Base-by-base conservation (phyloP, 1,140 invertebrate species). In the Drosophila pectinifera region DNA sequence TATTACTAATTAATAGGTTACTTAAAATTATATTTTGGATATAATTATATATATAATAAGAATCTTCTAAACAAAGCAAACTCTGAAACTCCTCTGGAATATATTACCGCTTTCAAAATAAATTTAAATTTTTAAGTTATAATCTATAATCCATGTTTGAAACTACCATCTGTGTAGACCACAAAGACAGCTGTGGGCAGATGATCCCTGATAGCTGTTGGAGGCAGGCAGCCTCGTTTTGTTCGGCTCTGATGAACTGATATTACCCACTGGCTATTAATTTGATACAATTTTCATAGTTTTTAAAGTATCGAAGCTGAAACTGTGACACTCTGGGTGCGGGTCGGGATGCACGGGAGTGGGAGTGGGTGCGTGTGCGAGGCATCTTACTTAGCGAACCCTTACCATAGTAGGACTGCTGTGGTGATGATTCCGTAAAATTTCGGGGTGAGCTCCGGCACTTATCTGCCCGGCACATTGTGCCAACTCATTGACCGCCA, bases 361-460 rank as follows among this genome's bases (percentile, higher is more conserved):
- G 34, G 28, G n/a, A 41, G 18, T 28, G 24, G 48, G 34, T 41
- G 34, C 54, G 41, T 80, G 72, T 65, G 31, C 51, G 57, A 57
- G 70, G 74, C 69, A 78, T 65, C 61, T 81, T 72, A 86, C 58
- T 82, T 88, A 86, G 70, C 83, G 79, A 86, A 62, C 83, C 82
- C 78, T 86, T 82, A 84, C 88, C 70, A 82, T 57, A 76, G 53
- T 45, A 13, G 63, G 14, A 2, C 70, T 26, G 38, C 49, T 18
- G 41, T 31, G 65, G 28, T 62, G 41, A 48, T 46, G 65, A 45
- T 62, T 54, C 16, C 31, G 73, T 53, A 53, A 24, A 51, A 53
- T 65, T 74, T 53, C 7, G 49, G 49, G 49, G 49, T 53, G 49
- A 36, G 49, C 49, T 53, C 1, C 8, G 38, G 43, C 38, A 74